phyloP scores from a whole-genome alignment of 2,113 vertebrate species.

The Eurypyga helias region DNA sequence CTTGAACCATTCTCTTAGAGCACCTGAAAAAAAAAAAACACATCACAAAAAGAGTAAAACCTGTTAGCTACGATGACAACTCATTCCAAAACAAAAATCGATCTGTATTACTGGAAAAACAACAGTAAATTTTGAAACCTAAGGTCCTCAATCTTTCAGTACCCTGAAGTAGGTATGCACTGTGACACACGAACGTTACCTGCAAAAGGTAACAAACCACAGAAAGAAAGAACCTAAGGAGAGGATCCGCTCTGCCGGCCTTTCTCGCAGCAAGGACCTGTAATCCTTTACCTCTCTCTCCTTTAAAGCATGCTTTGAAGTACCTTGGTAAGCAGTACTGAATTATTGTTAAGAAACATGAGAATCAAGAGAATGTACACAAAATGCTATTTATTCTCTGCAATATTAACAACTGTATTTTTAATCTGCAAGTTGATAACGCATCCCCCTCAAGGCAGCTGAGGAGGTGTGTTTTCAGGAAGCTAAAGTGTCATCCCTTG shows the following conservation, averaged over 20 bases:
- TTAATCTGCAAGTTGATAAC: neutral
- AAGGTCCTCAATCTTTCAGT: neutral
- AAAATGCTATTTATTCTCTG: neutral
- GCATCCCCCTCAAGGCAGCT: neutral
- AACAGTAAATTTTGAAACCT: neutral
- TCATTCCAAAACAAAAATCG: neutral
- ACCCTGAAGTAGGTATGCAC: neutral
- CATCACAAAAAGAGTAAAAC: neutral
- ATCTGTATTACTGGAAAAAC: neutral
- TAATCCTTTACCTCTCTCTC: neutral
- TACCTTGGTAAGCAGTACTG: neutral
- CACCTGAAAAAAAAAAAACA: slow-evolving; percentile 71
- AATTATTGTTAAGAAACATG: neutral
- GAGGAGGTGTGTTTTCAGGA: neutral
- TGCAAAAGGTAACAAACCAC: neutral
- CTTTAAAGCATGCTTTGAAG: neutral
- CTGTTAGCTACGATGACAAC: neutral
- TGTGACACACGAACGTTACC: fast-evolving
- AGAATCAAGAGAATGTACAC: neutral
- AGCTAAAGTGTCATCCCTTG: neutral
- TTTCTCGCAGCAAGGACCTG: neutral
- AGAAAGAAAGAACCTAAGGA: neutral
- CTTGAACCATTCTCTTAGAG: slow-evolving; percentile 83
- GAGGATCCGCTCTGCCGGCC: neutral
- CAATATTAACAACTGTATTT: neutral